A percentile compares a stretch with the other conserved stretches of the same genome.
Conservation (phyloP, 2,113 vertebrate species). For the Crotalus tigris region DNA sequence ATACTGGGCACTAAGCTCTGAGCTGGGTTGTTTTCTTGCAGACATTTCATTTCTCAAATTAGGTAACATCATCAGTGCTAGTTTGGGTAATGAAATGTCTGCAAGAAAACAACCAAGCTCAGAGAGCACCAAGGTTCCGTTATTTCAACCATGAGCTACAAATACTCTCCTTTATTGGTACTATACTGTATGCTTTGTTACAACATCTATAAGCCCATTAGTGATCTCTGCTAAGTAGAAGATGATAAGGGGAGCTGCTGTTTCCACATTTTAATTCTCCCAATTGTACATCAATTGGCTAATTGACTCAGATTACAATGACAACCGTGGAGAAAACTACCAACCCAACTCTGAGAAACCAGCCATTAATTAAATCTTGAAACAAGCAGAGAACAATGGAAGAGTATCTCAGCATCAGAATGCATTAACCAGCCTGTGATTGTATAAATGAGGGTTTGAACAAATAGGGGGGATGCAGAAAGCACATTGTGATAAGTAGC, state of each 20-base stretch:
- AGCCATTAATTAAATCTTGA: not conserved
- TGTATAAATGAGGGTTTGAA: not conserved
- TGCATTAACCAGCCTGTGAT: not conserved
- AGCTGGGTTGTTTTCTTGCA: not conserved
- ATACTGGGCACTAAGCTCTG: not conserved
- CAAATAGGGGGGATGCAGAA: not conserved
- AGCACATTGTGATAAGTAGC: not conserved
- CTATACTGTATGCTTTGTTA: not conserved
- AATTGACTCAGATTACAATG: not conserved
- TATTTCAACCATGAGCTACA: not conserved
- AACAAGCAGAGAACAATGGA: not conserved
- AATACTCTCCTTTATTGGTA: not conserved
- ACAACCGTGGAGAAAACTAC: not conserved
- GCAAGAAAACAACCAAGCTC: not conserved
- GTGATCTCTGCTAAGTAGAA: not conserved
- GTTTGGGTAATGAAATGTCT: not conserved
- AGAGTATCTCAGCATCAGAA: not conserved
- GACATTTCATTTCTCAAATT: not conserved
- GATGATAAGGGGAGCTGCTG: not conserved
- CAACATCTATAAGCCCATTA: not conserved
- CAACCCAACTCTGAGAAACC: not conserved
- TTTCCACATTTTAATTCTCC: not conserved
- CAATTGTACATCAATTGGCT: not conserved
- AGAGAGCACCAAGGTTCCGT: not conserved
- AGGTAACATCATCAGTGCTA: not conserved